A percentile compares a stretch with the other conserved stretches of the same genome.
Conservation (phyloP, 2,113 vertebrate genomes). For the Pangasianodon hypophthalmus region DNA sequence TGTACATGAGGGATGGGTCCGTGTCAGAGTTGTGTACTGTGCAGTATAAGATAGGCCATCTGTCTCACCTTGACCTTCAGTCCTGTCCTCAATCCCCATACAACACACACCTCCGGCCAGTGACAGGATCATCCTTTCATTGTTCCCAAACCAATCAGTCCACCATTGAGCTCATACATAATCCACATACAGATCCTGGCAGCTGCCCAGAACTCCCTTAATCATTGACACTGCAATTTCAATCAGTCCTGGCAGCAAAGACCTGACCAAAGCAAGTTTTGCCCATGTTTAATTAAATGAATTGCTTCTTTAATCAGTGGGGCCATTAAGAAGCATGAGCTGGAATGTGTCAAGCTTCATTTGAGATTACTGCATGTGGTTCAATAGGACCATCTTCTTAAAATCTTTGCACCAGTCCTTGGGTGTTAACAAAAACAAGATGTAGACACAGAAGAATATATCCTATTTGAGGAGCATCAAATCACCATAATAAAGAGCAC, state of each 20-base stretch:
- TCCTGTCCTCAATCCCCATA: constrained; percentile 30
- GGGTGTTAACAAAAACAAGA: background rate
- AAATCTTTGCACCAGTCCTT: background rate
- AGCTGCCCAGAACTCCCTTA: background rate
- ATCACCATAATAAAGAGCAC: background rate
- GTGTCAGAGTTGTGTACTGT: constrained; percentile 20
- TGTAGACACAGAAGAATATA: background rate
- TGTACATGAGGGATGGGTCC: constrained; percentile 5
- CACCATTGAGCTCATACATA: background rate
- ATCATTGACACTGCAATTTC: background rate
- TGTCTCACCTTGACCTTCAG: constrained; percentile 67
- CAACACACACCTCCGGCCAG: constrained; percentile 39
- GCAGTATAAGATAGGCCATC: constrained; percentile 45
- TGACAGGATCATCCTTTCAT: constrained; percentile 70
- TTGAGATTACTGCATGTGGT: constrained; percentile 42
- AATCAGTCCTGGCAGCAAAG: background rate
- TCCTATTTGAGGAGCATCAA: background rate
- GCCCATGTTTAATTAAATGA: constrained; percentile 59
- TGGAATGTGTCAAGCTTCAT: constrained; percentile 54
- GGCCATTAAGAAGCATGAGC: constrained; percentile 59
- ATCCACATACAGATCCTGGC: constrained; percentile 3
- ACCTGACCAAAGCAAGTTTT: constrained; percentile 34
- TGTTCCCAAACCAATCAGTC: constrained; percentile 60
- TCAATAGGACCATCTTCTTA: background rate
- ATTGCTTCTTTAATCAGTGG: constrained; percentile 53